Evolutionary conservation across 2,888 invertebrate species (phyloP), one percentile per base, ranked within the genome.

Genomic region (Noctua janthina): DNA sequence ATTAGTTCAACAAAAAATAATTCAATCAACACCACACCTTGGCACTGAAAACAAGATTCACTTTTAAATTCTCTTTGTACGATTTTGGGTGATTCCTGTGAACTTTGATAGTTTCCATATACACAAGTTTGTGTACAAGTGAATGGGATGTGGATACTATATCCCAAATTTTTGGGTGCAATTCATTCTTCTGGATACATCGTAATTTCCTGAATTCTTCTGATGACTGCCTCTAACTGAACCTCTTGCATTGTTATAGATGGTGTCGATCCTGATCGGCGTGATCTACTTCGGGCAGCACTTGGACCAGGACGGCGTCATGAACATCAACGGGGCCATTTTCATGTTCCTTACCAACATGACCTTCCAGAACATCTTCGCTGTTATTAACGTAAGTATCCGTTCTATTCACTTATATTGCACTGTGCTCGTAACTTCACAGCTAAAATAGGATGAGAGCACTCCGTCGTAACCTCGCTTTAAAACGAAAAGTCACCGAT

Each of bases 331-430:
- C 93, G 99, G 99, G 68, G 99, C 98, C 49, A 97, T 99, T 78
- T 99, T 99, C 94, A 98, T 99, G 92, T 98, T 99, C 93, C 97
- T 99, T 72, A 99, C 99, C 29, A 99, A 99, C 92, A 98, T 99
- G 98, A 99, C 99, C 11, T 99, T 99, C 95, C 99, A 99, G 91
- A 99, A 99, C 94, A 98, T 99, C n/a, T 99, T 99, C 92, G 99
- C 99, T 83, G 99, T 99, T 67, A 98, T 99, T 81, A 98, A 98
- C 94, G 99, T 99, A 95, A 98, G 98, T 79, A 46, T 10, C 3
- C 17, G 13, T 43, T 23, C 1, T 43, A 1, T 29, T 62, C 62
- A 15, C 15, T 62, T 29, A 15, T 62, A 6, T 29, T 59, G 11
- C n/a, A 59, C 11, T n/a, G 11, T 13, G 5, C 59, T 13, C 13